Conservation (phyloP, 1,140 invertebrate genomes). For the Helicorthomorpha holstii region DNA sequence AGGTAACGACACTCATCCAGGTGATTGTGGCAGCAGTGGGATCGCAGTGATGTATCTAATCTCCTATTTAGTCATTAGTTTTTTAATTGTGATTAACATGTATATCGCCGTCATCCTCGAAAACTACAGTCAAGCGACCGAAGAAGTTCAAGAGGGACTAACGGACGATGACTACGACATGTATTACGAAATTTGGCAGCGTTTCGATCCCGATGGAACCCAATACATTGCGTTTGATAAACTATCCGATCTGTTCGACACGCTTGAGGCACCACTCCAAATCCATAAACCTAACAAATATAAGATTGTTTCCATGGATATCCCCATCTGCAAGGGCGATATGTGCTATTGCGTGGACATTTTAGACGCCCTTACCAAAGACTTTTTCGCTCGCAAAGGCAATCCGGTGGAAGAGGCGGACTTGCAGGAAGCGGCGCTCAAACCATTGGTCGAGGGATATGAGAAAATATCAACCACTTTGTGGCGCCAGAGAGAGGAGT, state of each 20-base stretch:
- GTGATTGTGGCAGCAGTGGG: conserved; percentile 78
- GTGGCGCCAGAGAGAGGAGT: conserved; percentile 87
- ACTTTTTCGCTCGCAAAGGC: conserved; percentile 91
- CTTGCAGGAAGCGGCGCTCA: conserved; percentile 42
- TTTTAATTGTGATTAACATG: conserved; percentile 98
- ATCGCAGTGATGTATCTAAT: conserved; percentile 88
- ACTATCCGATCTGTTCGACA: conserved; percentile 85
- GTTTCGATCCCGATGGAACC: conserved; percentile 92
- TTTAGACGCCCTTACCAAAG: conserved; percentile 70
- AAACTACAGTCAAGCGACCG: conserved; percentile 94
- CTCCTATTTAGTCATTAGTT: conserved; percentile 92
- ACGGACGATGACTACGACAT: conserved; percentile 98
- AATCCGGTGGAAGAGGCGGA: conserved; percentile 56
- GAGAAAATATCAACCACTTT: conserved; percentile 82
- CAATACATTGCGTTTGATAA: conserved; percentile 90
- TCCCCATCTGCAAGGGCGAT: conserved; percentile 92
- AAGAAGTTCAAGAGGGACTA: conserved; percentile 94
- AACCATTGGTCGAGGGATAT: conserved; percentile 46
- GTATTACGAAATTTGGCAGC: conserved; percentile 99
- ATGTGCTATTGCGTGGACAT: conserved; percentile 96
- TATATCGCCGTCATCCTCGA: conserved; percentile 98
- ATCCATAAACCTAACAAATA: conserved; percentile 98
- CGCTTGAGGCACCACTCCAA: conserved; percentile 79
- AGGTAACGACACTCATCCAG: conserved; percentile 66
- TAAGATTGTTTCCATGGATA: conserved; percentile 96